phyloP scores from a whole-genome alignment of 1,140 invertebrate species.

The Drosophila melanica region DNA sequence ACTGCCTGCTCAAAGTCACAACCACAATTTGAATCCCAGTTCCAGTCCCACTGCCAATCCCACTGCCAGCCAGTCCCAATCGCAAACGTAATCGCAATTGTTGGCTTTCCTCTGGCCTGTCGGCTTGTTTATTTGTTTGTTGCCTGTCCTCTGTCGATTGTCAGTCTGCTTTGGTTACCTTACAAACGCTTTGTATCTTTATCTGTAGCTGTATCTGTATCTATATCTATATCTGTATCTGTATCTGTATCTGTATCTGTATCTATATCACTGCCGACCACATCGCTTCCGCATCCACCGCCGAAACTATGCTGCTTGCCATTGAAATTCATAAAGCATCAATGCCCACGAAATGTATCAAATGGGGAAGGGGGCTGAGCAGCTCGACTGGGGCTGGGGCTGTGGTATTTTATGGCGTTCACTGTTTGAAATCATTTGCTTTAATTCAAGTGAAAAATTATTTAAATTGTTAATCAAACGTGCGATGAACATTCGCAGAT shows the following conservation, averaged over 20 bases:
- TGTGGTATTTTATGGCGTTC: conserved; percentile 44
- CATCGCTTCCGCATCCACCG: conserved; percentile 9
- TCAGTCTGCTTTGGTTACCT: conserved; percentile 39
- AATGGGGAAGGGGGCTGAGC: background rate
- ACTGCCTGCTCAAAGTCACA: conserved; percentile 9
- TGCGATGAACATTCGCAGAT: conserved; percentile 45
- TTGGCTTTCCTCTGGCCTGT: conserved; percentile 56
- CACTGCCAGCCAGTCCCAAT: conserved; percentile 51
- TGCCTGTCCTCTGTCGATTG: conserved; percentile 53
- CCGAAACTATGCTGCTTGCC: conserved; percentile 67
- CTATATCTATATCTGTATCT: conserved; percentile 37
- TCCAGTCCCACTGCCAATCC: conserved; percentile 14
- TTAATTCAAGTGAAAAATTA: conserved; percentile 83
- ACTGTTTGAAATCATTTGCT: conserved; percentile 78
- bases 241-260: conserved; percentile 26
- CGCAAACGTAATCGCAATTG: conserved; percentile 75
- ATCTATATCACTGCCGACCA: conserved; percentile 32
- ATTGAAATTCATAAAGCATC: conserved; percentile 82
- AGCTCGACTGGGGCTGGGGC: background rate
- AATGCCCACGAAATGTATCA: conserved; percentile 24
- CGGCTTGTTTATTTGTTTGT: conserved; percentile 62
- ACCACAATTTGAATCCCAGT: conserved; percentile 49
- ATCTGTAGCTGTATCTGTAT: background rate
- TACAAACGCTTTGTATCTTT: conserved; percentile 26
- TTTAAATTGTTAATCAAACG: conserved; percentile 81